Evolutionary conservation across 2,888 invertebrate species (phyloP), one percentile per base, ranked within the genome.

Genomic region (Aelia acuminata): DNA sequence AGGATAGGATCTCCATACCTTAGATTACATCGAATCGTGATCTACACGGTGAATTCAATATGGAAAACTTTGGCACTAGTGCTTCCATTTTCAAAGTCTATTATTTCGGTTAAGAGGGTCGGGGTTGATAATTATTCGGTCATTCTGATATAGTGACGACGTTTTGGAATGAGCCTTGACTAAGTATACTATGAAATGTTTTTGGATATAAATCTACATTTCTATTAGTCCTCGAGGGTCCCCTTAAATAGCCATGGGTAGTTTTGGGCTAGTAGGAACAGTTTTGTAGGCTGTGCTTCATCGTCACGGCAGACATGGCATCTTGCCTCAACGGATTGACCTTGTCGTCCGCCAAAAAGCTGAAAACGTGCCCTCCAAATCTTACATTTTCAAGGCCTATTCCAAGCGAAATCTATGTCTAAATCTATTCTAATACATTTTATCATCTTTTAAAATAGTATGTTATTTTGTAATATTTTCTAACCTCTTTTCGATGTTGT

Each of bases 191-290:
- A 70, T 31, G 35, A 70, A 35, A 70, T 70, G 63, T 70, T 70
- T 70, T 31, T 70, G 31, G 31, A 70, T 70, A 70, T 70, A 70
- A 70, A 70, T 70, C 63, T 31, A 70, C 31, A 70, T 70, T 70
- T 70, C 63, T 26, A 70, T 70, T 70, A 70, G 63, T 35, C 63
- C 35, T 18, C 63, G 31, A 20, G 63, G 31, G 35, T 26, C 35
- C 18, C 63, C 63, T 35, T 18, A 70, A 70, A 70, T 70, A 70
- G 35, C 31, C 20, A 5, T 11, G 0, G 7, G 63, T 70, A 70
- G 63, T 70, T 70, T 70, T 70, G 31, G 35, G 63, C 63, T 35
- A 70, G 35, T 70, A 70, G 63, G 63, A 70, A 70, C 31, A 70
- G 63, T 20, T 70, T 35, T 70, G 63, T 70, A 70, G 63, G 63